These are phyloP conservation scores for Sphaeramia orbicularis DNA, from an alignment of 2,797 vertebrate genomes.

Conservation along the genomic window DNA sequence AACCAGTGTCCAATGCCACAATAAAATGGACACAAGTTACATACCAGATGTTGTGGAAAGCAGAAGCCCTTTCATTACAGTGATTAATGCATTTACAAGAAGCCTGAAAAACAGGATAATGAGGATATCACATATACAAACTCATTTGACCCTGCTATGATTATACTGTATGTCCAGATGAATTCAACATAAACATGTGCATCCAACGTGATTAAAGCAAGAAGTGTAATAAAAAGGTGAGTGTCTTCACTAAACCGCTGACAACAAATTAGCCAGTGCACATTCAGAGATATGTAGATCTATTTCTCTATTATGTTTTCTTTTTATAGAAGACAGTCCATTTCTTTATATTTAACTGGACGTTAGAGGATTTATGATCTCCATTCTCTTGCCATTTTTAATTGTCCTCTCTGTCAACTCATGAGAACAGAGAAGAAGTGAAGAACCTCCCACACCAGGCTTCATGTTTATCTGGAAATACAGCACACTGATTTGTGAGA, in stretches of 20 bases:
- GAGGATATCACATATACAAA: conserved; percentile 23
- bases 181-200: neutral
- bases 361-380: neutral
- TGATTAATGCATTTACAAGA: conserved; percentile 23
- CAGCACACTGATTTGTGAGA: conserved; percentile 71
- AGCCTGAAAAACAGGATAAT: conserved; percentile 12
- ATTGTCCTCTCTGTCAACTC: conserved; percentile 52
- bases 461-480: conserved; percentile 71
- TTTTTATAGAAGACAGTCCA: neutral
- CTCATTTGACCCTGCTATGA: neutral
- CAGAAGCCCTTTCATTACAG: conserved; percentile 40
- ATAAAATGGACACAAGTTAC: neutral
- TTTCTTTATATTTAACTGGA: conserved; percentile 6
- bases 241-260: too few relatives aligned
- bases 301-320: conserved; percentile 7
- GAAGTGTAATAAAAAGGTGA: too few relatives aligned
- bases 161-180: neutral
- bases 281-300: neutral
- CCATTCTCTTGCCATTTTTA: neutral
- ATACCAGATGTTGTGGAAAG: conserved; percentile 8
- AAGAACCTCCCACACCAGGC: conserved; percentile 64
- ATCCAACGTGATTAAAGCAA: neutral
- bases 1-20: too few relatives aligned
- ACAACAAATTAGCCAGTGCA: neutral
- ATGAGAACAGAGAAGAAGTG: conserved; percentile 61